Evolutionary conservation across 2,113 vertebrate species (phyloP), one percentile per base, ranked within the genome.

Genomic region (Elgaria multicarinata): DNA sequence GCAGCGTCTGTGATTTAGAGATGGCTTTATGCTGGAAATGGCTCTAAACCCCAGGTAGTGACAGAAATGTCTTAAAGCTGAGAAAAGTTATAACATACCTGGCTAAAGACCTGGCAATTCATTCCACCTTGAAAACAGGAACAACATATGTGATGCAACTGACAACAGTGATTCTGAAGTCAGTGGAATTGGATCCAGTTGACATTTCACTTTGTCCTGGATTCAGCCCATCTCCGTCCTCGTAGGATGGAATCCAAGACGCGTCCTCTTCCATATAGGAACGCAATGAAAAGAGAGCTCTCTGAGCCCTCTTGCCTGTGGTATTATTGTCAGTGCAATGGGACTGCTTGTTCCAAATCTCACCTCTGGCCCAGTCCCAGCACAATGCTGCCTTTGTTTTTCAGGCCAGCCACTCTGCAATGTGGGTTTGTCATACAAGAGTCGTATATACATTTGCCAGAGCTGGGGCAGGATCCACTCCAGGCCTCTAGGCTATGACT

Each of bases 1-100:
- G 42, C 93, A 91, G 88, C 77, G 86, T 8, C 88, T 72, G 79
- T 94, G 94, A 95, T 96, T 96, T 96, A 96, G 83, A 91, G 93
- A 36, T 14, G 55, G 90, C 89, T 93, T 96, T 95, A 85, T 42
- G 53, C n/a, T 76, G 83, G 89, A 91, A 94, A 85, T 42, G 0
- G 10, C 69, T 91, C 89, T 93, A 77, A 92, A 88, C n/a, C 42
- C 24, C 89, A 42, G 44, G 87, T 92, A 53, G 89, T 77, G 58
- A 55, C 79, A 92, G 89, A 85, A 90, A 64, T 86, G 78, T 76
- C 79, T 81, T 67, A 77, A 90, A 71, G 36, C 76, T 74, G 36
- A 55, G 46, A 53, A 22, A 0, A 58, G 50, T 42, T 14, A n/a
- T 31, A 64, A 26, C 28, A 9, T 64, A 72, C 58, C 67, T 72